Conservation (phyloP, 2,113 vertebrate genomes). For the rabbit (Oryctolagus cuniculus) region DNA sequence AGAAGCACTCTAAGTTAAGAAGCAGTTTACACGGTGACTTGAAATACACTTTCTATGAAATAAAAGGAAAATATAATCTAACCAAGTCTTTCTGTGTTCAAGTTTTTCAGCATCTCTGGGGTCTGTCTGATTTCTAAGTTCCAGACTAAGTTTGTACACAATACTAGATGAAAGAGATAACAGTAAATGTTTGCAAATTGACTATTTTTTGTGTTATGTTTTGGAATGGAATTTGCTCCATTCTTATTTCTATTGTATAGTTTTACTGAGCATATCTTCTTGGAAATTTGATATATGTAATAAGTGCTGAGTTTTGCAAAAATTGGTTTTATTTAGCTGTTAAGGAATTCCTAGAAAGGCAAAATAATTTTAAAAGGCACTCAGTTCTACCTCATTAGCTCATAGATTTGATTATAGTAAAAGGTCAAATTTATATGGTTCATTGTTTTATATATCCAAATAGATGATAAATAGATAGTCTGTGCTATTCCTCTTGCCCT, state of each 20-base stretch:
- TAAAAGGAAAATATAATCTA: conserved; percentile 16
- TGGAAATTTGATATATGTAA: conserved; percentile 33
- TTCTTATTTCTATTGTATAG: background rate
- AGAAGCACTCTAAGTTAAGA: background rate
- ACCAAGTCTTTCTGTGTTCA: background rate
- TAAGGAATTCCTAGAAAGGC: conserved; percentile 8
- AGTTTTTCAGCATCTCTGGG: conserved; percentile 21
- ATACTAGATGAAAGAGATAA: background rate
- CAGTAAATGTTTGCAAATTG: background rate
- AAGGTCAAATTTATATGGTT: background rate
- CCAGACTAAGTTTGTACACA: background rate
- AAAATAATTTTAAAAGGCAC: background rate
- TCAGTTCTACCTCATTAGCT: background rate
- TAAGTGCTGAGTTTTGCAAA: background rate
- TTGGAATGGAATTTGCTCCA: background rate
- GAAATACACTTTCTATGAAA: background rate
- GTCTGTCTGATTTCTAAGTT: background rate
- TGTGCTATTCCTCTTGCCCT: background rate
- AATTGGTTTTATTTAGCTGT: background rate
- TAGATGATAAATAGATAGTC: background rate
- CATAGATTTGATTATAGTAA: conserved; percentile 13
- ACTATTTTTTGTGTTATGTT: background rate
- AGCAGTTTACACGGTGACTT: background rate
- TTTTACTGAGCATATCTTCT: background rate
- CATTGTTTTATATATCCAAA: background rate